Evolutionary conservation across 2,797 vertebrate genomes (phyloP).

Genomic region (Gadopsis marmoratus): DNA sequence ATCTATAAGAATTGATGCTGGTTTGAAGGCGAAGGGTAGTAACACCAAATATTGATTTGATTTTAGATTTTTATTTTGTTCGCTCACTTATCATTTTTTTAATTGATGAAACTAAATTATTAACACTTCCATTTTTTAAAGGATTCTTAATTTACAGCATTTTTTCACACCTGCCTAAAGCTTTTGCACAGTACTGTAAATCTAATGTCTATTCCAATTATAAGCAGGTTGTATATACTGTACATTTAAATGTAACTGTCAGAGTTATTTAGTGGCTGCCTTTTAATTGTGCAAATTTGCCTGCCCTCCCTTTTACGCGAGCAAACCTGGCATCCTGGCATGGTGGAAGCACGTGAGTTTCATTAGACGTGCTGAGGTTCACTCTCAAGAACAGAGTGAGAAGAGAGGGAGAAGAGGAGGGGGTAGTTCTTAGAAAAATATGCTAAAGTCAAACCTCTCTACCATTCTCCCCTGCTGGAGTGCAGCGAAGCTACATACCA

Average conservation of each 20-base stretch:
- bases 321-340: neutral
- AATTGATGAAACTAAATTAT: no score
- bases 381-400: constrained; percentile 22
- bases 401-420: neutral
- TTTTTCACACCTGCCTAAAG: no score
- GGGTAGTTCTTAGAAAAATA: constrained; percentile 10
- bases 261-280: neutral
- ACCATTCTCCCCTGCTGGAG: constrained; percentile 11
- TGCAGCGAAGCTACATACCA: constrained; percentile 6
- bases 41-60: no score
- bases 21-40: no score
- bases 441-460: constrained; percentile 14
- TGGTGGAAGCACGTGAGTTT: constrained; percentile 2
- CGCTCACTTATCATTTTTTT: no score
- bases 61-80: no score
- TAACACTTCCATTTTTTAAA: no score
- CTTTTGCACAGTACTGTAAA: no score
- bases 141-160: no score
- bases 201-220: neutral
- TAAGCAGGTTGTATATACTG: neutral
- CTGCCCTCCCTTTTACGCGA: constrained; percentile 1
- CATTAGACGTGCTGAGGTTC: constrained; percentile 28
- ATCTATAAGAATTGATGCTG: no score
- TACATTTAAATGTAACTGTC: neutral
- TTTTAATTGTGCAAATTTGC: constrained; percentile 23